A percentile compares a stretch with the other conserved stretches of the same genome.
These are phyloP conservation scores for rat (Rattus norvegicus) DNA, from an alignment of 2,113 vertebrate species.

Conservation along the genomic window DNA sequence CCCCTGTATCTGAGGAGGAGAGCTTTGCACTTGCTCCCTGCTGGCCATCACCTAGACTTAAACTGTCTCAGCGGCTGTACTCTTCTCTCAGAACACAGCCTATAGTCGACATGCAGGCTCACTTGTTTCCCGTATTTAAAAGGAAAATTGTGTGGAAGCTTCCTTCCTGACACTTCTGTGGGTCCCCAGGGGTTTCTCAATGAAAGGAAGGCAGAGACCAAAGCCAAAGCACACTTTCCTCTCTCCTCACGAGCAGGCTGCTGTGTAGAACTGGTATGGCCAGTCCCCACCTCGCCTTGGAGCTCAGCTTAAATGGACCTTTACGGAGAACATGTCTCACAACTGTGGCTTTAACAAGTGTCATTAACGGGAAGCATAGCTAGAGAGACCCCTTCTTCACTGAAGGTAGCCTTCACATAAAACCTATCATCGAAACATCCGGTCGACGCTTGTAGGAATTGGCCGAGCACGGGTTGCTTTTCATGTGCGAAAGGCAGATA, in stretches of 20 bases:
- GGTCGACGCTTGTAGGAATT: background rate
- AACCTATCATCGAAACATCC: constrained; percentile 18
- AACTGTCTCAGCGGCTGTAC: background rate
- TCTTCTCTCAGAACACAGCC: background rate
- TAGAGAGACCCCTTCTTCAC: constrained; percentile 49
- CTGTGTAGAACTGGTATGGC: background rate
- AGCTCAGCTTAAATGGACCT: constrained; percentile 59
- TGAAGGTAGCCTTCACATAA: constrained; percentile 3
- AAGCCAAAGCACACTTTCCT: background rate
- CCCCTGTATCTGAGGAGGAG: background rate
- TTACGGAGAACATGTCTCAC: constrained; percentile 10
- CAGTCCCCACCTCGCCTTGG: background rate
- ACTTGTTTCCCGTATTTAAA: background rate
- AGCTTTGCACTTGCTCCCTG: background rate
- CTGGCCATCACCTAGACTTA: background rate
- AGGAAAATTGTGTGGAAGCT: background rate
- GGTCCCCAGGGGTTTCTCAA: background rate
- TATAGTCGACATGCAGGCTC: background rate
- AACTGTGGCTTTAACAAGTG: constrained; percentile 26
- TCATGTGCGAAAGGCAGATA: background rate
- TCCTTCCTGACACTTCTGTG: background rate
- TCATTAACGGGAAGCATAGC: background rate
- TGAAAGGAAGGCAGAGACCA: background rate
- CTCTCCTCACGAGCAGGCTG: background rate
- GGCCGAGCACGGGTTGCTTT: background rate